phyloP scores from a whole-genome alignment of 2,888 invertebrate species.

The Lottia scabra region DNA sequence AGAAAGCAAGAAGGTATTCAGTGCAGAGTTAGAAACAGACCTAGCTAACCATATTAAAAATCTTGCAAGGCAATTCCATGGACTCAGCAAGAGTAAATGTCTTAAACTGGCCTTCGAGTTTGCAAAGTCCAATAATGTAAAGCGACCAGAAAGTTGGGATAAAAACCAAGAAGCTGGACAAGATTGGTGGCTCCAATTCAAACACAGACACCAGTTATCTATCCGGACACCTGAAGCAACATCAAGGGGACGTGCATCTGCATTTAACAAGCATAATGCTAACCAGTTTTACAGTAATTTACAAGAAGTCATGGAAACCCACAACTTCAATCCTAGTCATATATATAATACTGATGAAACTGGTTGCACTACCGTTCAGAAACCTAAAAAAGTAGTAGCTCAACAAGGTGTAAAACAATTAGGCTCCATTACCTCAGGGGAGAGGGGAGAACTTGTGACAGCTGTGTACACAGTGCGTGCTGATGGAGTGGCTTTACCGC shows the following conservation, averaged over 20 bases:
- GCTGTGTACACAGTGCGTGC: conserved; percentile 19
- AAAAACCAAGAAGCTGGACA: not conserved
- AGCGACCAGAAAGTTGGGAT: not conserved
- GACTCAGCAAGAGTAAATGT: conserved; percentile 12
- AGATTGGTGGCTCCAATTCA: conserved; percentile 9
- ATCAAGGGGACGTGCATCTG: conserved; percentile 9
- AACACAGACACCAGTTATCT: conserved; percentile 11
- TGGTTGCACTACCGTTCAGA: conserved; percentile 14
- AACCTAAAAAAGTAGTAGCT: conserved; percentile 7
- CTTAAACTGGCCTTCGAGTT: not conserved
- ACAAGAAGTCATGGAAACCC: conserved; percentile 11
- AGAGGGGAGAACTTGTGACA: no score
- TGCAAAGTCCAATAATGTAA: not conserved
- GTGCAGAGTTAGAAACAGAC: conserved; percentile 15
- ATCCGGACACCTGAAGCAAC: conserved; percentile 16
- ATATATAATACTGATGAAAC: conserved; percentile 22
- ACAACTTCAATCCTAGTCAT: conserved; percentile 10
- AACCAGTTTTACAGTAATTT: conserved; percentile 18
- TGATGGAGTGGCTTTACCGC: conserved; percentile 26
- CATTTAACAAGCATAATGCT: conserved; percentile 15
- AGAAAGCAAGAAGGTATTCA: no score
- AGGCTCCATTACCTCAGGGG: conserved; percentile 21
- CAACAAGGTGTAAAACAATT: conserved; percentile 13
- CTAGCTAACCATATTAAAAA: conserved; percentile 15
- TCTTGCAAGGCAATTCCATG: conserved; percentile 13